These are phyloP conservation scores for Xenopus laevis DNA, from an alignment of 2,113 vertebrate species.

Conservation along the genomic window DNA sequence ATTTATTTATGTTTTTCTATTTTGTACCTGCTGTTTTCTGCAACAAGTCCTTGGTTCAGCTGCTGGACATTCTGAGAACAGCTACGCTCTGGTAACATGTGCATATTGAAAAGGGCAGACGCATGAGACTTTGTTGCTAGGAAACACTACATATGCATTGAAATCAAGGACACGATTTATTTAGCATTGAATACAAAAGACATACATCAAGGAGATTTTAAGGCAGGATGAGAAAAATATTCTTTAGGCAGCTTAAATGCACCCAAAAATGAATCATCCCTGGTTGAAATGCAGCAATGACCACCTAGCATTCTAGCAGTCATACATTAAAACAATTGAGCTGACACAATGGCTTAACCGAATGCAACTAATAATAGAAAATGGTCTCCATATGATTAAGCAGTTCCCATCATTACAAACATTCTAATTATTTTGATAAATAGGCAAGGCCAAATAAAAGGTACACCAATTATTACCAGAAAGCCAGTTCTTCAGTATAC, in stretches of 20 bases:
- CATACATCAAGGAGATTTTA: constrained; percentile 35
- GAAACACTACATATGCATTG: constrained; percentile 44
- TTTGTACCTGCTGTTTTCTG: neutral
- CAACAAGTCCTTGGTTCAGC: constrained; percentile 28
- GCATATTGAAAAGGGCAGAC: constrained; percentile 42
- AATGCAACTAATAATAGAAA: neutral
- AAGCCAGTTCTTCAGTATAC: too few relatives aligned
- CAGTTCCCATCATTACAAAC: neutral
- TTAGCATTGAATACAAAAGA: constrained; percentile 37
- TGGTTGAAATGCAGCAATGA: neutral
- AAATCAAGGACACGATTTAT: constrained; percentile 38
- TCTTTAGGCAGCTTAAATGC: constrained; percentile 4
- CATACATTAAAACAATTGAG: too few relatives aligned
- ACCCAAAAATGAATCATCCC: neutral
- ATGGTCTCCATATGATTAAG: neutral
- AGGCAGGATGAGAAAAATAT: neutral
- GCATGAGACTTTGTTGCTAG: constrained; percentile 34
- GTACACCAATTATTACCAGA: too few relatives aligned
- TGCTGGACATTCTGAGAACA: constrained; percentile 23
- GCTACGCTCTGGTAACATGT: constrained; percentile 30
- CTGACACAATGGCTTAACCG: neutral
- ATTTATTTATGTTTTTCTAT: neutral
- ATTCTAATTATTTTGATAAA: constrained; percentile 3
- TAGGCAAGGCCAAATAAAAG: too few relatives aligned
- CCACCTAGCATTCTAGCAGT: too few relatives aligned